Conservation (phyloP, 2,113 vertebrate genomes). For the Trematocara unimaculatum region DNA sequence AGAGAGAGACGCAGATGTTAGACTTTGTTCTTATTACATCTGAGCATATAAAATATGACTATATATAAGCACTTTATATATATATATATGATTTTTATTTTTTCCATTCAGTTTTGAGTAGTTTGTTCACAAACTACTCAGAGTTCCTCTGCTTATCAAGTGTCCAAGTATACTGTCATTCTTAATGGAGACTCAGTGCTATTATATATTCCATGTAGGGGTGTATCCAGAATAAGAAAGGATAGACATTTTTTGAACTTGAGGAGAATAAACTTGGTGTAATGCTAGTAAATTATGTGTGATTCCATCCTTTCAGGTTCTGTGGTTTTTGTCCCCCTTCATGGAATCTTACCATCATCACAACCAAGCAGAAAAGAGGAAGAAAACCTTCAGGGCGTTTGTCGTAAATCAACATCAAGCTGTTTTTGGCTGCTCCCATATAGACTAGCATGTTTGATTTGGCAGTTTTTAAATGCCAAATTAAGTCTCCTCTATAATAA, state of each 20-base stretch:
- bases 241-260: not conserved
- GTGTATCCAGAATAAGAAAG: not conserved
- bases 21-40: not conserved
- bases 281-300: not conserved
- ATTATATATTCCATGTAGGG: conserved; percentile 1
- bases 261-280: not conserved
- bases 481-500: not conserved
- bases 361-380: not conserved
- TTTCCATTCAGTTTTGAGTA: not conserved
- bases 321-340: not conserved
- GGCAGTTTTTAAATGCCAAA: not conserved
- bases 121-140: not conserved
- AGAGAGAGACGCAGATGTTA: not conserved
- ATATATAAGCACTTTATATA: not conserved
- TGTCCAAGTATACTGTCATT: not conserved
- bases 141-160: not conserved
- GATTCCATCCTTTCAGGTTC: not conserved
- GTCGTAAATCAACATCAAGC: not conserved
- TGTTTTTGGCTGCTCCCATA: not conserved
- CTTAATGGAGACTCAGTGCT: conserved; percentile 6
- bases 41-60: not conserved
- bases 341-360: conserved; percentile 24
- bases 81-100: not conserved
- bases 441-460: not conserved
- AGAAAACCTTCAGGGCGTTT: not conserved